A percentile compares a stretch with the other conserved stretches of the same genome.
Conservation (phyloP, 1,140 invertebrate species). For the Luehdorfia chinensis region DNA sequence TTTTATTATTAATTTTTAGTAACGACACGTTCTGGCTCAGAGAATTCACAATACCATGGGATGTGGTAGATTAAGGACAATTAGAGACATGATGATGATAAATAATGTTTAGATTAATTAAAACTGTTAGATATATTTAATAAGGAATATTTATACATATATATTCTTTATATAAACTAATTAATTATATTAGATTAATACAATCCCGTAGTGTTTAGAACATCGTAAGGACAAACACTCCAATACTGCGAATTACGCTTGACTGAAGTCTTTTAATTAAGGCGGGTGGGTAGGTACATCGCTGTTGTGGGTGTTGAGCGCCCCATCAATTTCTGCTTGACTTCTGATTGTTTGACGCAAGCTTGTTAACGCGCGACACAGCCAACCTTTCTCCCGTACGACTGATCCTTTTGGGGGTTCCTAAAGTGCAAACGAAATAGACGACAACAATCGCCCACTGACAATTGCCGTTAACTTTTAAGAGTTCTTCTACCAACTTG, state of each 20-base stretch:
- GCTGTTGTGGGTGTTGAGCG: constrained; percentile 31
- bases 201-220: too few species aligned
- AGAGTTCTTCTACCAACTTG: too few species aligned
- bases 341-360: constrained; percentile 57
- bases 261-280: constrained; percentile 73
- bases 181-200: too few species aligned
- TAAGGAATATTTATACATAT: too few species aligned
- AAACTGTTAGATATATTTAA: too few species aligned
- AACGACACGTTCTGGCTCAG: too few species aligned
- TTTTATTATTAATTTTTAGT: too few species aligned
- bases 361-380: constrained; percentile 40
- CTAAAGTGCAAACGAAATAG: constrained; percentile 8
- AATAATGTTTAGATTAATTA: too few species aligned
- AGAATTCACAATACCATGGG: too few species aligned
- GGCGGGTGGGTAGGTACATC: constrained; percentile 38
- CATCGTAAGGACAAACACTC: constrained; percentile 50
- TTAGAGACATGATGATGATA: too few species aligned
- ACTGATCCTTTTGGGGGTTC: constrained; percentile 17
- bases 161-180: too few species aligned
- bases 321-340: constrained; percentile 61
- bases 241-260: constrained; percentile 66
- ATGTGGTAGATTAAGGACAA: too few species aligned
- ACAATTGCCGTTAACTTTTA: background rate
- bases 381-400: constrained; percentile 17
- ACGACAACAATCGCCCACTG: background rate